These are phyloP conservation scores for Staurois parvus DNA, from an alignment of 2,797 vertebrate genomes.

Conservation along the genomic window DNA sequence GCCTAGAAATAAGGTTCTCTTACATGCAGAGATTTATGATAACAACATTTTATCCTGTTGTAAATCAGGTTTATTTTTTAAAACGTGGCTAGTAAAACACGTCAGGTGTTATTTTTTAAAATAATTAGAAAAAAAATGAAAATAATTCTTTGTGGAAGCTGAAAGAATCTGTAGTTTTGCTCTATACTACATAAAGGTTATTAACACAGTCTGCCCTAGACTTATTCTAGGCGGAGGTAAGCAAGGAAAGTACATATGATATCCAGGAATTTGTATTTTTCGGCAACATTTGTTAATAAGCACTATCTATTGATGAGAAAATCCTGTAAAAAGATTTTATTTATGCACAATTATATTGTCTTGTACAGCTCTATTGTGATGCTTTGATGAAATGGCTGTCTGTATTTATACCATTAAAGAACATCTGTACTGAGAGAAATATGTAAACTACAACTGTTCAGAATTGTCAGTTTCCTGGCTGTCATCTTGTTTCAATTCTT, in stretches of 20 bases:
- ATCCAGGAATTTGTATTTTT: too few relatives aligned
- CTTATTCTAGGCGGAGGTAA: too few relatives aligned
- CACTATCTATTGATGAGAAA: too few relatives aligned
- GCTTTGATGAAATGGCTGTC: background rate
- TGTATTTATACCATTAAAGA: background rate
- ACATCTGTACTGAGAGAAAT: too few relatives aligned
- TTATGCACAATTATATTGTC: too few relatives aligned
- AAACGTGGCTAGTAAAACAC: too few relatives aligned
- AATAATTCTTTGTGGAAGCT: background rate
- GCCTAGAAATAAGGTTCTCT: background rate
- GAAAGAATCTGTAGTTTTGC: background rate
- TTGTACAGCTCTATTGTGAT: background rate
- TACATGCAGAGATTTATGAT: background rate
- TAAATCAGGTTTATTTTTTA: background rate
- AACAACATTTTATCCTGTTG: background rate
- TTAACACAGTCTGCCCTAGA: too few relatives aligned
- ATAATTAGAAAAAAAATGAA: background rate
- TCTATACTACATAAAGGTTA: background rate
- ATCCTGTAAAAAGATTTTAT: too few relatives aligned
- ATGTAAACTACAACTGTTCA: too few relatives aligned
- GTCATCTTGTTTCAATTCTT: background rate
- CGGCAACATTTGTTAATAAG: too few relatives aligned
- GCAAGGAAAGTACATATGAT: too few relatives aligned
- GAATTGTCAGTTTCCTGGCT: background rate
- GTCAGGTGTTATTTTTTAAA: too few relatives aligned